These are phyloP conservation scores for Maniola hyperantus DNA, from an alignment of 2,888 invertebrate genomes.

Conservation along the genomic window DNA sequence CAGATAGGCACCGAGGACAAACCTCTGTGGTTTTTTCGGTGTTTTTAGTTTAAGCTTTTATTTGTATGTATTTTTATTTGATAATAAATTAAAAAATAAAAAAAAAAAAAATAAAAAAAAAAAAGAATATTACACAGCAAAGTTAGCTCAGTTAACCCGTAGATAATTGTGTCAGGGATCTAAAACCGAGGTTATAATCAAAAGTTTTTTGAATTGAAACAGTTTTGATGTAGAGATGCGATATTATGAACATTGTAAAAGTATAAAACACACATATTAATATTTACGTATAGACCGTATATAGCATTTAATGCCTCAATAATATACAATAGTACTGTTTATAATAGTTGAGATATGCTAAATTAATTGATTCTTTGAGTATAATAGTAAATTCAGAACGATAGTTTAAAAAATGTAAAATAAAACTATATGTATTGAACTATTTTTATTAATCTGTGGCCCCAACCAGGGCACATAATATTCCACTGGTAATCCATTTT, in stretches of 20 bases:
- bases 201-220: no score
- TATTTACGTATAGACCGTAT: constrained; percentile 72
- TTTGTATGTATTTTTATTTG: no score
- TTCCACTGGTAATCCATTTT: constrained; percentile 19
- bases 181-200: no score
- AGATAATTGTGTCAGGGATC: no score
- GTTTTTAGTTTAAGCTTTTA: no score
- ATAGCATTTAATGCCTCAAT: constrained; percentile 67
- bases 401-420: constrained; percentile 20
- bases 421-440: constrained; percentile 24
- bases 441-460: constrained; percentile 30
- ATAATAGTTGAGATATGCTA: constrained; percentile 68
- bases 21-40: no score
- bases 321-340: constrained; percentile 57
- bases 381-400: constrained; percentile 31
- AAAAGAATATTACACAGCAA: no score
- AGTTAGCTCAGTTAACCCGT: no score
- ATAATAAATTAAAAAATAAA: no score
- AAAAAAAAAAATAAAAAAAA: no score
- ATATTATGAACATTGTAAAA: constrained; percentile 44
- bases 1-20: no score
- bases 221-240: no score
- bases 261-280: constrained; percentile 54
- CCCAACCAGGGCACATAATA: constrained; percentile 26
- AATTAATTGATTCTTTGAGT: constrained; percentile 65